Evolutionary conservation across 2,113 vertebrate genomes (phyloP).

Genomic region (Fregata magnificens): DNA sequence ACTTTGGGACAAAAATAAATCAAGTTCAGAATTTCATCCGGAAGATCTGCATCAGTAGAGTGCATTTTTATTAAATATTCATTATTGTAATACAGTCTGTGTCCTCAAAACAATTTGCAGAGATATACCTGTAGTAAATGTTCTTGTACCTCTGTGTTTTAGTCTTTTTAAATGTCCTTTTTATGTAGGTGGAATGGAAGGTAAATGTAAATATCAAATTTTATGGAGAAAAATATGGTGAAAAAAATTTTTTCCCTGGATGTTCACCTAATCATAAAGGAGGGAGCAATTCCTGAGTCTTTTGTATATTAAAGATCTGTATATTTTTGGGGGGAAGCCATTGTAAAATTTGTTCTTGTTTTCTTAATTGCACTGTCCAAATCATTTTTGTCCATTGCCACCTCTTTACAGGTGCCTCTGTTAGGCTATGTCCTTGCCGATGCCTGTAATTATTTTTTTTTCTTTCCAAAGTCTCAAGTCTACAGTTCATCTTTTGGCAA

Average conservation of each 20-base stretch:
- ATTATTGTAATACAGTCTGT: background rate
- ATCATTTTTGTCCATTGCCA: background rate
- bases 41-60: background rate
- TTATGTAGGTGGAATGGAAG: background rate
- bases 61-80: background rate
- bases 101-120: background rate
- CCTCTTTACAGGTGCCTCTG: slow-evolving; percentile 27
- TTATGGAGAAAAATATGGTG: background rate
- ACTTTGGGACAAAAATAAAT: background rate
- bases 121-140: background rate
- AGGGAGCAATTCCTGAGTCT: background rate
- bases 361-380: background rate
- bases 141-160: background rate
- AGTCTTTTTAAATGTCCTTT: background rate
- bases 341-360: background rate
- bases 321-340: background rate
- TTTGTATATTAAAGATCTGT: background rate
- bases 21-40: background rate
- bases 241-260: background rate
- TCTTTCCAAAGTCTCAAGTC: slow-evolving; percentile 9
- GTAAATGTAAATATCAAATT: background rate
- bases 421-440: slow-evolving; percentile 19
- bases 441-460: slow-evolving; percentile 44
- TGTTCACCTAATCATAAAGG: background rate
- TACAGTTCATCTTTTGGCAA: slow-evolving; percentile 43